These are phyloP conservation scores for Hydra vulgaris DNA, from an alignment of 30 jellyfish, hydroid and myxozoan genomes.

Conservation along the genomic window DNA sequence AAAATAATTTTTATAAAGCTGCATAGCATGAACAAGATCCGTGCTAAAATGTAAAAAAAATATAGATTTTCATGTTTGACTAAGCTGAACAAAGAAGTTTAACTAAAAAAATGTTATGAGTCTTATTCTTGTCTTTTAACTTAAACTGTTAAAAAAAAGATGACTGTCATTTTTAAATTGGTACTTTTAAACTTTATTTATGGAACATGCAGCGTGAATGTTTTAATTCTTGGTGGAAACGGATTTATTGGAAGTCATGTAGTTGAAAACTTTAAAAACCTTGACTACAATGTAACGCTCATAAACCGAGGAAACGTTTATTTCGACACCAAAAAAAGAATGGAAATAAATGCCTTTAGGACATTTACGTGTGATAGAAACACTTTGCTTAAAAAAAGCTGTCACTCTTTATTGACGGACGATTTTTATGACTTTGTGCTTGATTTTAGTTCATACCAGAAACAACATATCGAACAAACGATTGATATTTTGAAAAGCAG, in stretches of 20 bases:
- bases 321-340: slow-evolving; percentile 41
- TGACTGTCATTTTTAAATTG: too few relatives aligned
- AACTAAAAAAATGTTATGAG: too few relatives aligned
- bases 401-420: slow-evolving; percentile 44
- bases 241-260: slow-evolving; percentile 91
- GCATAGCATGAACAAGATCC: too few relatives aligned
- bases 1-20: too few relatives aligned
- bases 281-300: slow-evolving; percentile 34
- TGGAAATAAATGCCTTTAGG: slow-evolving; percentile 28
- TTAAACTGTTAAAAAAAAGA: too few relatives aligned
- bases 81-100: too few relatives aligned
- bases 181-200: neutral
- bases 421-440: slow-evolving; percentile 68
- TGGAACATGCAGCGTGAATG: slow-evolving; percentile 7
- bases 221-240: slow-evolving; percentile 83
- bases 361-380: slow-evolving; percentile 69
- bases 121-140: too few relatives aligned
- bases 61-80: too few relatives aligned
- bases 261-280: slow-evolving; percentile 19
- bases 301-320: slow-evolving; percentile 75
- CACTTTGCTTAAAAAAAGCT: slow-evolving; percentile 44
- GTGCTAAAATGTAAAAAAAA: too few relatives aligned
- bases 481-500: slow-evolving; percentile 56
- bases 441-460: slow-evolving; percentile 75
- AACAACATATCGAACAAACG: slow-evolving; percentile 63